phyloP scores from a whole-genome alignment of 2,888 invertebrate genomes.

The Gastracanthus pulcherrimus region DNA sequence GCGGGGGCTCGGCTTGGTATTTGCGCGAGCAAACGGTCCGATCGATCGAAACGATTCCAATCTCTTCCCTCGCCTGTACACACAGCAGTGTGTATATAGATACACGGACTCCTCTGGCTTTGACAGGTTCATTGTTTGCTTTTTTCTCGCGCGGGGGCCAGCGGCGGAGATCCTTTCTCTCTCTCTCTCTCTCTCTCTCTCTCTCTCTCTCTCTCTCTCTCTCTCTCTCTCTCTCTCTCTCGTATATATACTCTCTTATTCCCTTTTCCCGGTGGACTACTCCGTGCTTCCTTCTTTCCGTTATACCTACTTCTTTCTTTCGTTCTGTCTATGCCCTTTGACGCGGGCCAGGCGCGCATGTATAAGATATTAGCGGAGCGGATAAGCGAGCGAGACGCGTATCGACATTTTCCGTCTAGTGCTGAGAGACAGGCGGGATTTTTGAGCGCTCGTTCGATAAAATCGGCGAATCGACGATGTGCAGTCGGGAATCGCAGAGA shows the following conservation, averaged over 20 bases:
- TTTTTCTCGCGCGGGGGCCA: background rate
- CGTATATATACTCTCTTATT: too few species aligned
- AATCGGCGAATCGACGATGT: background rate
- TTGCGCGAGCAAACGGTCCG: background rate
- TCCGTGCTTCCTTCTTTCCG: background rate
- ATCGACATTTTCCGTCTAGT: background rate
- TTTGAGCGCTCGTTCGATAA: background rate
- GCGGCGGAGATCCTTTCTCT: background rate
- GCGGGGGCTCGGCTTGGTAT: too few species aligned
- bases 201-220: too few species aligned
- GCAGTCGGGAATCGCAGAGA: too few species aligned
- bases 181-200: background rate
- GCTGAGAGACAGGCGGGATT: background rate
- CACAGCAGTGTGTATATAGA: background rate
- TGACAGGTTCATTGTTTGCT: slow-evolving; percentile 43
- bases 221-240: background rate
- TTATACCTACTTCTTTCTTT: too few species aligned
- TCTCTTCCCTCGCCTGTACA: background rate
- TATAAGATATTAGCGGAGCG: too few species aligned
- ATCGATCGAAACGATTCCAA: slow-evolving; percentile 40
- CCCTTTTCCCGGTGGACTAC: too few species aligned
- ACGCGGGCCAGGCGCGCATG: background rate
- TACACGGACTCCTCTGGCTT: slow-evolving; percentile 5
- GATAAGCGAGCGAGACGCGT: background rate
- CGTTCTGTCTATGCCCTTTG: background rate